Conservation (phyloP, 2,888 invertebrate species). For the Hipparchia sbordonii region DNA sequence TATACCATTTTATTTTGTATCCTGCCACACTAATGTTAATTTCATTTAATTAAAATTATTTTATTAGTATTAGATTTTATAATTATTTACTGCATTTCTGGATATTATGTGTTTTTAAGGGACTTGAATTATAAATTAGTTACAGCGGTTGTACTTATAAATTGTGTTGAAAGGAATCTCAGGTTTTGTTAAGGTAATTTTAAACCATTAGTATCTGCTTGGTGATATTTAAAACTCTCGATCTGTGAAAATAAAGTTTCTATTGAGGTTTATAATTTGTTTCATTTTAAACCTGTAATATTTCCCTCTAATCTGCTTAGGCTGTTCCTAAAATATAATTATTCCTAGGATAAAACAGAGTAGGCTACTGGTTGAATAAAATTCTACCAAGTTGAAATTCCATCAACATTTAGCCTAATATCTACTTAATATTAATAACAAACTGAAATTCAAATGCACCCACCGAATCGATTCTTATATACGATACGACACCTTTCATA, state of each 20-base stretch:
- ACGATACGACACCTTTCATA: too few relatives aligned
- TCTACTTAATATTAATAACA: too few relatives aligned
- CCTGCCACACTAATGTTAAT: too few relatives aligned
- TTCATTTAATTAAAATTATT: background rate
- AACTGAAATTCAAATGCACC: too few relatives aligned
- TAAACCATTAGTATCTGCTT: conserved; percentile 29
- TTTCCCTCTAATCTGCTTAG: too few relatives aligned
- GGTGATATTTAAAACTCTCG: conserved; percentile 37
- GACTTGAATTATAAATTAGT: background rate
- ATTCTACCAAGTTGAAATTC: too few relatives aligned
- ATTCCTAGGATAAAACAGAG: too few relatives aligned
- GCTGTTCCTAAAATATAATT: too few relatives aligned
- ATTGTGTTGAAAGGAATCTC: conserved; percentile 9
- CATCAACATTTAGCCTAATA: too few relatives aligned
- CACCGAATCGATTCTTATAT: too few relatives aligned
- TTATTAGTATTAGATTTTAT: background rate
- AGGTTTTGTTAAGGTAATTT: conserved; percentile 9
- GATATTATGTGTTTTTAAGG: background rate
- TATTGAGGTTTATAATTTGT: conserved; percentile 19
- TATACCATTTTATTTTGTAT: background rate
- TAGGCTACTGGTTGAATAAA: too few relatives aligned
- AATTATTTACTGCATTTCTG: background rate
- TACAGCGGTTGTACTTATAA: conserved; percentile 1
- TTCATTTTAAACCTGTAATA: background rate
- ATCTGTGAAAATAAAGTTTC: conserved; percentile 35